A percentile compares a stretch with the other conserved stretches of the same genome.
phyloP scores from a whole-genome alignment of 2,797 vertebrate species.

The Ctenosaura bakeri region DNA sequence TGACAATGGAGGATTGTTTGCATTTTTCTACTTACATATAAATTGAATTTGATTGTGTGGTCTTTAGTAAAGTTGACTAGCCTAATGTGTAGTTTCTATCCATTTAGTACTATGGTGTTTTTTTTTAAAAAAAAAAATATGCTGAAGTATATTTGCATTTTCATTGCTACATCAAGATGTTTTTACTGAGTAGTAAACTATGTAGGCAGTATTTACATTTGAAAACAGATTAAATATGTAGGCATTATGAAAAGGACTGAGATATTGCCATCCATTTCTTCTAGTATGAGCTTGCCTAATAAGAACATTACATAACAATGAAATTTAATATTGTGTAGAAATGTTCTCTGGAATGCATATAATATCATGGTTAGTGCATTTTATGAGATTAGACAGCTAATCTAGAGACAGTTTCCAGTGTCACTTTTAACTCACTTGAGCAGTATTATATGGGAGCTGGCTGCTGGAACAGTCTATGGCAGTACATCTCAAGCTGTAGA shows the following conservation, averaged over 20 bases:
- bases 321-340: constrained; percentile 11
- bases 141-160: constrained; percentile 69
- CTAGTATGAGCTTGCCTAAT: constrained; percentile 29
- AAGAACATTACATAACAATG: constrained; percentile 6
- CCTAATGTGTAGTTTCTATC: no score
- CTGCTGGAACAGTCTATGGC: neutral
- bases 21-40: neutral
- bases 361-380: constrained; percentile 23
- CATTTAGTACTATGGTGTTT: no score
- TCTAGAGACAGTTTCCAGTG: neutral
- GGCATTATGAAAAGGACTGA: constrained; percentile 54
- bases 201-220: constrained; percentile 72
- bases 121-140: neutral
- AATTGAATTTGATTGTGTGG: neutral
- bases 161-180: constrained; percentile 71
- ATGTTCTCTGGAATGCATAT: neutral
- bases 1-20: neutral
- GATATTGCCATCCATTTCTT: constrained; percentile 41
- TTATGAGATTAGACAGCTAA: constrained; percentile 10
- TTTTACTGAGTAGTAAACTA: constrained; percentile 73
- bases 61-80: no score
- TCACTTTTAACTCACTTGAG: neutral
- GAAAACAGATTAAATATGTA: constrained; percentile 68
- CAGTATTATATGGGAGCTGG: neutral
- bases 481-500: neutral